Base-by-base conservation (phyloP, 2,888 invertebrate species). In the Pammene aurita region DNA sequence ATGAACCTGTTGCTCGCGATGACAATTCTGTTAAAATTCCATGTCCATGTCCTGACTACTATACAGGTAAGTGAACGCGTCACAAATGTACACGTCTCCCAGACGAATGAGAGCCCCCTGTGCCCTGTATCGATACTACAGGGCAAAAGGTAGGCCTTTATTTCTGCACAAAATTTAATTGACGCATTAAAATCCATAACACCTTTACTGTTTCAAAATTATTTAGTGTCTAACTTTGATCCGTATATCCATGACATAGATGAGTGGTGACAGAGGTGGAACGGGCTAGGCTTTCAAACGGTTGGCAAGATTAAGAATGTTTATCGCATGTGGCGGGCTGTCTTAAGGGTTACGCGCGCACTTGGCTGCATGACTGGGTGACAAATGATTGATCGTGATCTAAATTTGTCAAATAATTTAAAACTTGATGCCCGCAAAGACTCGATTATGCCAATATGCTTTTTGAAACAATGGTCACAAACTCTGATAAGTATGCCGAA, bases 191-290 rank as follows among this genome's bases (percentile, higher is more conserved):
- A 55, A 14, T 35, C 54, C 5, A 9, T 55, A 7, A 13, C 7
- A 14, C 14, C 54, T 14, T 9, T 35, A 2, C 34, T n/a, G 9
- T n/a, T 6, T 7, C 54, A 55, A 35, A 55, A 14, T n/a, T 55
- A 55, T 55, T 55, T 55, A 35, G 54, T 72, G 14, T 70, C 70
- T 0, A 55, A 44, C 50, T 70, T 66, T 44, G 72, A 70, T 7
- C 71, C 72, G 6, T 61, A 10, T 54, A 16, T 73, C n/a, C 71
- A 72, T 34, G 71, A 73, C 18, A 65, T 73, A 35, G 67, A 72
- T 58, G 55, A 38, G 7, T 73, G 72, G 73, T 72, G 72, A 66
- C 52, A 44, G 72, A 73, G 35, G 72, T 74, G 9, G 74, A 74
- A 10, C 64, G 70, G 2, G 74, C 46, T 9, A 60, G 62, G 18